Base-by-base conservation (phyloP, 35 echinoderm and acorn worm species). In the Patiria miniata region DNA sequence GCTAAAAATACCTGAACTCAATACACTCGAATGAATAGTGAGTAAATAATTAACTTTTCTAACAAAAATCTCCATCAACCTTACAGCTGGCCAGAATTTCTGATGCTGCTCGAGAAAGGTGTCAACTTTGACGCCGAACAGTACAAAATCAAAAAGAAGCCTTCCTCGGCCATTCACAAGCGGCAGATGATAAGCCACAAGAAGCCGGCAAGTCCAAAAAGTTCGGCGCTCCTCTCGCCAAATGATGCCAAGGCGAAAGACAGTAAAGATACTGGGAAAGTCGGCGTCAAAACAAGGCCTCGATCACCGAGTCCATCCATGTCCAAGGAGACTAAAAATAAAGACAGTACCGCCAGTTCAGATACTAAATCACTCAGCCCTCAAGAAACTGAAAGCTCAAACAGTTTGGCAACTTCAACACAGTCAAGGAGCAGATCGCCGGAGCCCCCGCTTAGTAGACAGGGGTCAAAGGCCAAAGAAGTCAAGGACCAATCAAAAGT, bases 41-140 rank as follows among this genome's bases (percentile, higher is more conserved):
- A n/a, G n/a, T n/a, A n/a, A n/a, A n/a, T n/a, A n/a, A n/a, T n/a
- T n/a, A n/a, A n/a, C n/a, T n/a, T n/a, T n/a, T n/a, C n/a, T n/a
- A n/a, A n/a, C n/a, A 40, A 18, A 2, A 15, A 80, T 83, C 23
- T 19, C 78, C 42, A 30, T 80, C 77, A 19, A 37, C 42, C 47
- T 38, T 18, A 44, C 80, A 95, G 93, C 81, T 95, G 89, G 89
- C 77, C 85, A 86, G 89, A 86, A 40, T 95, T 88, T 39, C 34
- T 89, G n/a, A 77, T 59, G 14, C 51, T 91, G 18, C 57, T 95
- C 29, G 90, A 95, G 56, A 79, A 86, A 89, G 89, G 89, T 16
- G n/a, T 58, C 18, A 84, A 84, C 30, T 84, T 65, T 58, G 53
- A 54, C 32, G 51, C 82, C 17, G 30, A 40, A 57, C 80, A 52